Conservation (phyloP, 37 sponge, comb jelly and placozoan species). For the Crambe crambe region DNA sequence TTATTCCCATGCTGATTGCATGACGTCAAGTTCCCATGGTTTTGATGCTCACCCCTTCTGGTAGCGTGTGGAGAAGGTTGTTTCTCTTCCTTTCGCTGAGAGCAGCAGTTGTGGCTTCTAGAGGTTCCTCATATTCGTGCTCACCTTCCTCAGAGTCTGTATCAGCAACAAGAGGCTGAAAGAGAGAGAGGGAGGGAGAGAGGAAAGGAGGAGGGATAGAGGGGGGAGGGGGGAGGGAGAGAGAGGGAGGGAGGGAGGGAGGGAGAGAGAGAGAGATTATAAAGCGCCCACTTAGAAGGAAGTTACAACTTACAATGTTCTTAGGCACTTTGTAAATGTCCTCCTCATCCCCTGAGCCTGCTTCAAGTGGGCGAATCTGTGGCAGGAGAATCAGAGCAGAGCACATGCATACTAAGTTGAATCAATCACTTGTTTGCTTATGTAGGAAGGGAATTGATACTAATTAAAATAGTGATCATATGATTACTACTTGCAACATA, state of each 20-base stretch:
- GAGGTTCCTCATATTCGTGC: background rate
- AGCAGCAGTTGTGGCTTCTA: background rate
- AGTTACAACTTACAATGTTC: background rate
- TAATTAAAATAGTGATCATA: too few relatives aligned
- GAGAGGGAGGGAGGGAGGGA: background rate
- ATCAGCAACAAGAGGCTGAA: background rate
- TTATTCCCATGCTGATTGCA: too few relatives aligned
- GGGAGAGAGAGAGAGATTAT: background rate
- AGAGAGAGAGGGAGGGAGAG: background rate
- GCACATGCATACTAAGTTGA: too few relatives aligned
- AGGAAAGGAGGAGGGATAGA: background rate
- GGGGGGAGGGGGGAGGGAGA: background rate
- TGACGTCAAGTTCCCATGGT: too few relatives aligned
- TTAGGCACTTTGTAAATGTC: background rate
- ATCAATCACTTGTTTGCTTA: too few relatives aligned
- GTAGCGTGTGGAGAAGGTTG: too few relatives aligned
- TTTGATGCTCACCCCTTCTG: background rate
- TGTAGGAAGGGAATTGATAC: too few relatives aligned
- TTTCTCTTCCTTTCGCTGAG: too few relatives aligned
- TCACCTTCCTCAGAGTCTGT: background rate
- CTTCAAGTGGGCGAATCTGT: too few relatives aligned
- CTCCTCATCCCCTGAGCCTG: background rate
- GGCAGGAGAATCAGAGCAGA: too few relatives aligned
- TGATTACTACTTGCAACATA: too few relatives aligned
- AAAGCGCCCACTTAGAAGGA: background rate